Conservation (phyloP, 2,797 vertebrate species). For the Hoplostethus mediterraneus region DNA sequence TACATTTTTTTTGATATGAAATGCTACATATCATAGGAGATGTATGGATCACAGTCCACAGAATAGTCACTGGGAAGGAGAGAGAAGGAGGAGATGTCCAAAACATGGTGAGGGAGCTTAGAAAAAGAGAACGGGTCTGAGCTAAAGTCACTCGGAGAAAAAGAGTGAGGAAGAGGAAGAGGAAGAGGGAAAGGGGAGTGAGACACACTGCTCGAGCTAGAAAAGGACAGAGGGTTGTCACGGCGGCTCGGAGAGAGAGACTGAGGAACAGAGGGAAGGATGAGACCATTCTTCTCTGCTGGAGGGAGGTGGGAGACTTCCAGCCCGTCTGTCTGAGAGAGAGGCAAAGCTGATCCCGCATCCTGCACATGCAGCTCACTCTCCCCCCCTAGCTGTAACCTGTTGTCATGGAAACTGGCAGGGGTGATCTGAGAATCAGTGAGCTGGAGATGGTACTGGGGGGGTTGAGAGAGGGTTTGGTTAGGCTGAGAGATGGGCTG, state of each 20-base stretch:
- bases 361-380: conserved; percentile 4
- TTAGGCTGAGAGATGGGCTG: conserved; percentile 1
- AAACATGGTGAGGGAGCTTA: not conserved
- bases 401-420: not conserved
- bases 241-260: not conserved
- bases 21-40: not conserved
- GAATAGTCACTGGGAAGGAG: conserved; percentile 3
- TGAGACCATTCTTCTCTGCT: not conserved
- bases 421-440: not conserved
- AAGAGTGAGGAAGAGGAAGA: not conserved
- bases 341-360: not conserved
- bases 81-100: conserved; percentile 29
- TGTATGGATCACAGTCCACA: conserved; percentile 22
- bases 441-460: not conserved
- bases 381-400: conserved; percentile 33
- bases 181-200: not conserved
- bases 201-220: not conserved
- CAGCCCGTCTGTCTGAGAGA: not conserved
- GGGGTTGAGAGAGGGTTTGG: not conserved
- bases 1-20: not conserved
- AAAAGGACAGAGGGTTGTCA: not conserved
- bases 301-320: not conserved
- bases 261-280: not conserved
- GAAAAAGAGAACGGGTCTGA: not conserved
- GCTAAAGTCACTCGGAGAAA: conserved; percentile 8